Base-by-base conservation (phyloP, 2,113 vertebrate species). In the Patagioenas fasciata region DNA sequence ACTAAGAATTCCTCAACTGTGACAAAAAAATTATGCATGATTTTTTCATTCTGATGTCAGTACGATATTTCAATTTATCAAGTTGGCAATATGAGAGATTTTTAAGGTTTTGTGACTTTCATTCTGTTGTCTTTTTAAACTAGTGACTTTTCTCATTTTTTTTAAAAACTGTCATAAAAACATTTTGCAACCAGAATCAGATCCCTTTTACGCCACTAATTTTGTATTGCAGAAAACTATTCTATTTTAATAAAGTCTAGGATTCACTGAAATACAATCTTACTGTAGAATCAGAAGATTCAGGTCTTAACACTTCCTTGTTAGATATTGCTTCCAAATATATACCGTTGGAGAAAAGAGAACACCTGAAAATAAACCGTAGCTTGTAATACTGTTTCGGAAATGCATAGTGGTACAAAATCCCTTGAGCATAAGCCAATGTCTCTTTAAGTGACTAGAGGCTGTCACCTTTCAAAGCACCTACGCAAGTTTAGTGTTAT, bases 401-500 rank as follows among this genome's bases (percentile, higher is more conserved):
- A 84, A 57, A 32, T 70, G 4, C 15, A 62, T 12, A 94, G 72
- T 7, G 0, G 29, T 50, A 29, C 17, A 56, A 78, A 69, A 70
- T 65, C 69, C 15, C 19, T 60, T 25, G 18, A 75, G 31, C 3
- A 19, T 54, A 58, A 91, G 42, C 28, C 36, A 88, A 32, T 21
- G 32, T 42, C 54, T 23, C 48, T 34, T 69, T 65, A n/a, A 44
- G 24, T 79, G 34, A 13, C 84, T 42, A 61, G 61, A 89, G 40
- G 25, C 62, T 70, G 90, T 90, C 62, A 47, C 69, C 77, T 97
- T 94, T 62, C 62, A 88, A 48, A 85, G 85, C 85, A 83, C 60
- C 88, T 85, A 79, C 79, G 11, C 32, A 81, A 88, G 18, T 83
- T 85, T 51, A 32, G 7, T 58, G 9, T 48, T 86, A 50, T 47